Evolutionary conservation across 2,888 invertebrate genomes (phyloP).

Genomic region (Drosophila longiperda): DNA sequence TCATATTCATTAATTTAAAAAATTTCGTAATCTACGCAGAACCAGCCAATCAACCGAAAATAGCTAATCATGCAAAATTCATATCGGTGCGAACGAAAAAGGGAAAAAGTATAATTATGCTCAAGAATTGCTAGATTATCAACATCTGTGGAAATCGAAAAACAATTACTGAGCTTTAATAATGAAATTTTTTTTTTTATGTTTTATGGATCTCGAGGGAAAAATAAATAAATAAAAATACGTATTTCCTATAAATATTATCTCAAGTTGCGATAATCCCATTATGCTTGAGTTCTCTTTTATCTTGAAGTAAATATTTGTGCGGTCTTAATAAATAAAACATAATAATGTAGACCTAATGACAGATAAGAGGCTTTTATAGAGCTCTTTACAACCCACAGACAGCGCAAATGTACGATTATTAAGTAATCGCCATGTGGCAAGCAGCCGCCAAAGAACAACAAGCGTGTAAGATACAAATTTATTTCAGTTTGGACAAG

Average conservation of each 20-base stretch:
- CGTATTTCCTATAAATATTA: conserved; percentile 16
- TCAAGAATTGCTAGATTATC: conserved; percentile 33
- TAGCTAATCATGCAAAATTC: conserved; percentile 64
- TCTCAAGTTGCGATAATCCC: conserved; percentile 35
- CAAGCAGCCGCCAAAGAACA: neutral
- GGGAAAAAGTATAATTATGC: neutral
- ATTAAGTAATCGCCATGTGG: conserved; percentile 51
- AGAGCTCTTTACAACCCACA: neutral
- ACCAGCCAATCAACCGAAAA: conserved; percentile 23
- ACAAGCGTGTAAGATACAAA: neutral
- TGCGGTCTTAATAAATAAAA: conserved; percentile 13
- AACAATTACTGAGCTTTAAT: conserved; percentile 5
- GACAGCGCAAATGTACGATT: conserved; percentile 1
- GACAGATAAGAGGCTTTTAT: conserved; percentile 48
- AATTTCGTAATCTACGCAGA: conserved; percentile 47
- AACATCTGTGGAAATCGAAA: conserved; percentile 9
- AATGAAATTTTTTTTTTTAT: too few species aligned
- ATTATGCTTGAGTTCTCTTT: conserved; percentile 17
- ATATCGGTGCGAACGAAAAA: conserved; percentile 1
- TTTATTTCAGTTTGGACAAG: neutral
- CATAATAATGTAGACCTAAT: conserved; percentile 30
- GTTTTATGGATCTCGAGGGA: neutral
- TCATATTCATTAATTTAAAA: neutral
- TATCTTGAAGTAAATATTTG: conserved; percentile 37
- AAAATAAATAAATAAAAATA: neutral